Base-by-base conservation (phyloP, 2,113 vertebrate genomes). In the Bolborhynchus lineola region DNA sequence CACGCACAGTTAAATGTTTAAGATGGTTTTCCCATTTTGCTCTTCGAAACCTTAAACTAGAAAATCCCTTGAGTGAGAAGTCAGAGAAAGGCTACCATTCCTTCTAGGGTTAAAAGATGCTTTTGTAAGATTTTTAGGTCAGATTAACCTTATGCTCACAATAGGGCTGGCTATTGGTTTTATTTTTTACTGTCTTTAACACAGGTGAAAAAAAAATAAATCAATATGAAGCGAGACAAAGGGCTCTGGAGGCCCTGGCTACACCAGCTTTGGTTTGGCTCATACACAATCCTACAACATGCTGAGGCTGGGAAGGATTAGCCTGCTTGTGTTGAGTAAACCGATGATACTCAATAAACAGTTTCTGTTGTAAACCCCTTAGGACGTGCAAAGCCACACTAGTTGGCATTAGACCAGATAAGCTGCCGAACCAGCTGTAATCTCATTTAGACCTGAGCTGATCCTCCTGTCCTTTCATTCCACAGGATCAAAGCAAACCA, bases 401-500 rank as follows among this genome's bases (percentile, higher is more conserved):
- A 99, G 98, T 99, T 99, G 99, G 99, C 99, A 99, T 99, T 99
- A 99, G 99, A 98, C 98, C 98, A 98, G 99, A 99, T 99, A 99
- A 99, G 99, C 99, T 98, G 98, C 98, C 98, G 98, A 99, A 99
- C 99, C 98, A 99, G 99, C 99, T 99, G 99, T 99, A 99, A 99
- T 99, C 99, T 99, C 99, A 99, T 99, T 99, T 99, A 99, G 99
- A 99, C 98, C 98, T 98, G 98, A 99, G 99, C 99, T 99, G 99
- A 99, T 99, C 99, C 99, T 98, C 98, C 99, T 98, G 98, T 99
- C 98, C 98, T 99, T 98, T 99, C 98, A 98, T 98, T 98, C 98
- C 98, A 97, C 96, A 97, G 98, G 98, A 98, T 98, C 98, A 98
- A 98, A 98, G 98, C 97, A 98, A 98, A 98, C 98, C 98, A 98